Conservation (phyloP, 2,797 vertebrate genomes). For the Hozukius guyotensis region DNA sequence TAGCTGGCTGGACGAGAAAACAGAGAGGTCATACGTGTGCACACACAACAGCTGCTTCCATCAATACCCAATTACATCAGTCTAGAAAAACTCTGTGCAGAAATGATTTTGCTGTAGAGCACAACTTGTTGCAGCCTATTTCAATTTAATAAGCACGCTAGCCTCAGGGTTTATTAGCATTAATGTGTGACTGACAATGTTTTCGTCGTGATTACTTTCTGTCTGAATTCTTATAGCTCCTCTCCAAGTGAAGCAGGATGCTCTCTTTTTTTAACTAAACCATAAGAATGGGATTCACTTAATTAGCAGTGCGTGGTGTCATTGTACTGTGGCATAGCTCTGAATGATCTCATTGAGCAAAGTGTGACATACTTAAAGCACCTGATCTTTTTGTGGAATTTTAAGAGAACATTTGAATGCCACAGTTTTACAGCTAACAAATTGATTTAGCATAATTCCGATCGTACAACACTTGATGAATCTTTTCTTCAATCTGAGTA, state of each 20-base stretch:
- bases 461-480: background rate
- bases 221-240: background rate
- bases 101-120: constrained; percentile 7
- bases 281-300: constrained; percentile 7
- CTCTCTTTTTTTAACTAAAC: constrained; percentile 1
- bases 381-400: background rate
- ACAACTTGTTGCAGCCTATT: constrained; percentile 14
- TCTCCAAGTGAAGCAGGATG: background rate
- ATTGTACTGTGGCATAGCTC: background rate
- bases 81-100: background rate
- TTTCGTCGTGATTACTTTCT: constrained; percentile 25
- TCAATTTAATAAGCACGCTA: constrained; percentile 30
- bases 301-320: background rate
- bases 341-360: background rate
- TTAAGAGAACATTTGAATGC: background rate
- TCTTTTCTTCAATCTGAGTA: background rate
- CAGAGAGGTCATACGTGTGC: background rate
- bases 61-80: background rate
- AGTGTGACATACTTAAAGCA: background rate
- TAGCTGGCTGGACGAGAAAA: background rate
- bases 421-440: background rate
- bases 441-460: background rate
- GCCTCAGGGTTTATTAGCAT: constrained; percentile 42
- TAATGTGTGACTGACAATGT: constrained; percentile 22
- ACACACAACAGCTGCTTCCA: background rate